phyloP scores from a whole-genome alignment of 2,888 invertebrate species.

The Lumbricus terrestris region DNA sequence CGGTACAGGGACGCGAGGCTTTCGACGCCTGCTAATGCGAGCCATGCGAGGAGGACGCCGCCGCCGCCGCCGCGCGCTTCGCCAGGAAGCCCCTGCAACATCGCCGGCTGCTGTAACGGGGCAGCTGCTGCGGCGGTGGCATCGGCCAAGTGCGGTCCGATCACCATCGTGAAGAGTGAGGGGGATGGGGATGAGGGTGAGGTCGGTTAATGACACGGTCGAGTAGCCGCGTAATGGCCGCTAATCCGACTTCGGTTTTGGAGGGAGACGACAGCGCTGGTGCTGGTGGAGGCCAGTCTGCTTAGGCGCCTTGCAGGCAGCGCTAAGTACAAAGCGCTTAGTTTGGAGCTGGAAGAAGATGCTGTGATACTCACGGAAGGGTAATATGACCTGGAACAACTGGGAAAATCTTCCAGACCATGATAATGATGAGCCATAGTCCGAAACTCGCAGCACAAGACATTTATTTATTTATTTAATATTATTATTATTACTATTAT shows the following conservation, averaged over 20 bases:
- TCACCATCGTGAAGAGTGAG: not conserved
- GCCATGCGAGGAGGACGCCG: not conserved
- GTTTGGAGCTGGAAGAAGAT: not conserved
- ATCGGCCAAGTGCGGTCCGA: not conserved
- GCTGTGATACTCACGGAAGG: not conserved
- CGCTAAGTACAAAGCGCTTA: not conserved
- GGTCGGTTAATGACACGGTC: not conserved
- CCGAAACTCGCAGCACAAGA: too few species aligned
- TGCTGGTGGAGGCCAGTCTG: too few species aligned
- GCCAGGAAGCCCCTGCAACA: not conserved
- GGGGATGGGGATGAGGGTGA: too few species aligned
- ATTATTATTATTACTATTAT: too few species aligned
- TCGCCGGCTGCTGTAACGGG: not conserved
- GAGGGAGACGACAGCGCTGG: too few species aligned
- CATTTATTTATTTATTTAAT: too few species aligned
- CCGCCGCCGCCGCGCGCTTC: too few species aligned
- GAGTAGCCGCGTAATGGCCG: not conserved
- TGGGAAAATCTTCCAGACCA: too few species aligned
- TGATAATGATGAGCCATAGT: too few species aligned
- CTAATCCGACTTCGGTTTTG: not conserved
- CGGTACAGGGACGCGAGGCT: not conserved
- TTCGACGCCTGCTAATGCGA: not conserved
- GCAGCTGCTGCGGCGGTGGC: not conserved
- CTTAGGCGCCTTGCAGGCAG: not conserved
- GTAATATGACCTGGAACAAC: not conserved